Evolutionary conservation across 2,888 invertebrate species (phyloP).

Genomic region (Shargacucullia verbasci): DNA sequence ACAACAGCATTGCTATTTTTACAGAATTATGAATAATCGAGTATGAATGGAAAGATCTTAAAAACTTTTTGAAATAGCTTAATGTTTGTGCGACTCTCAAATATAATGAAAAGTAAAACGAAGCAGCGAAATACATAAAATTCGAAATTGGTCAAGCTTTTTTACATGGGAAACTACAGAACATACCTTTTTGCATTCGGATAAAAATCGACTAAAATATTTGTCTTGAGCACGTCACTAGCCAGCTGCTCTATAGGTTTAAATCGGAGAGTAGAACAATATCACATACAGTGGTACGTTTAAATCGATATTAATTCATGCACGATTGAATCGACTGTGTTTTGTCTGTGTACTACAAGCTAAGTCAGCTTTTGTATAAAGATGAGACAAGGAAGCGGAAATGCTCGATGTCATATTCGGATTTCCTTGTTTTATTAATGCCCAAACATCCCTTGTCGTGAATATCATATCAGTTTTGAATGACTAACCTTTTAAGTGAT

Average conservation of each 20-base stretch:
- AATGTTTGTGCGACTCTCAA: no score
- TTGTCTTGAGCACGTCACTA: slow-evolving; percentile 1
- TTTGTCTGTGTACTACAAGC: no score
- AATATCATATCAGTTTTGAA: slow-evolving; percentile 33
- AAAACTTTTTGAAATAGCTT: no score
- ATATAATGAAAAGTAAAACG: no score
- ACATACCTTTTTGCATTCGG: no score
- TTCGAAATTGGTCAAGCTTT: no score
- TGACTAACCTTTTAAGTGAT: slow-evolving; percentile 5
- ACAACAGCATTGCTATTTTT: not conserved
- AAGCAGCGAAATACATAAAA: no score
- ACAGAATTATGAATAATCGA: no score
- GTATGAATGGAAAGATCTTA: no score
- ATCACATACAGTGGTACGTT: slow-evolving; percentile 1
- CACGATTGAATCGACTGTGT: slow-evolving; percentile 13
- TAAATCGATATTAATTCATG: slow-evolving; percentile 10
- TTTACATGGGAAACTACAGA: no score
- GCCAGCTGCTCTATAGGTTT: slow-evolving; percentile 8
- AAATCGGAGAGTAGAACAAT: slow-evolving; percentile 5
- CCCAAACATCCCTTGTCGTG: slow-evolving; percentile 50
- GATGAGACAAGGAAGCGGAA: slow-evolving; percentile 41
- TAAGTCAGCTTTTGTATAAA: slow-evolving; percentile 24
- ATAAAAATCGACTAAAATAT: slow-evolving; percentile 15
- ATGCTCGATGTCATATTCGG: slow-evolving; percentile 39
- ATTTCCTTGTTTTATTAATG: slow-evolving; percentile 52